Evolutionary conservation across 2,113 vertebrate genomes (phyloP).

Genomic region (Phainopepla nitens): DNA sequence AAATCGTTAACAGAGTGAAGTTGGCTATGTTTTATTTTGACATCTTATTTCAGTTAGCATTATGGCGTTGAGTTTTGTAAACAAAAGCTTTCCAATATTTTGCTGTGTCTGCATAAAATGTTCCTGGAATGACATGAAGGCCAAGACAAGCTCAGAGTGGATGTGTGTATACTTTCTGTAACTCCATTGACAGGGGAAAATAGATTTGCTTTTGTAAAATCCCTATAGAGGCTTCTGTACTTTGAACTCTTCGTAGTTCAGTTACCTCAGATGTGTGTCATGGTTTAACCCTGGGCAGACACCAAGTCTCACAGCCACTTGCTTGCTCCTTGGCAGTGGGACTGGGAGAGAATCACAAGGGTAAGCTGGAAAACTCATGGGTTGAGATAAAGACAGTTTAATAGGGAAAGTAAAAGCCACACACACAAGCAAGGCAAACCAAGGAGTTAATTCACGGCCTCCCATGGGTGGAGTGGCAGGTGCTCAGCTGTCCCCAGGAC

Average conservation of each 20-base stretch:
- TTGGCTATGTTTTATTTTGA: not conserved
- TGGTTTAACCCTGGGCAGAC: not conserved
- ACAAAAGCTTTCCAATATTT: not conserved
- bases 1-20: not conserved
- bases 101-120: not conserved
- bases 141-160: not conserved
- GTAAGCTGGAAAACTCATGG: not conserved
- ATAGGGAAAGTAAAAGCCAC: not conserved
- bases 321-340: accelerated
- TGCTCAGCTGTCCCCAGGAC: not conserved
- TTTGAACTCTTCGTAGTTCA: not conserved
- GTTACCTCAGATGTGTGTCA: not conserved
- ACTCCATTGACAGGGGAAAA: not conserved
- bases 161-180: not conserved
- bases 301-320: not conserved
- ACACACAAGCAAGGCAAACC: not conserved
- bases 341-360: not conserved
- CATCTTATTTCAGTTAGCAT: not conserved
- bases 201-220: not conserved
- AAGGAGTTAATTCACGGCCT: not conserved
- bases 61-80: not conserved
- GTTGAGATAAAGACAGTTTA: not conserved
- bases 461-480: accelerated
- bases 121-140: not conserved
- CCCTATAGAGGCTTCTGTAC: not conserved